phyloP scores from a whole-genome alignment of 2,888 invertebrate species.

The Thelaira solivaga region DNA sequence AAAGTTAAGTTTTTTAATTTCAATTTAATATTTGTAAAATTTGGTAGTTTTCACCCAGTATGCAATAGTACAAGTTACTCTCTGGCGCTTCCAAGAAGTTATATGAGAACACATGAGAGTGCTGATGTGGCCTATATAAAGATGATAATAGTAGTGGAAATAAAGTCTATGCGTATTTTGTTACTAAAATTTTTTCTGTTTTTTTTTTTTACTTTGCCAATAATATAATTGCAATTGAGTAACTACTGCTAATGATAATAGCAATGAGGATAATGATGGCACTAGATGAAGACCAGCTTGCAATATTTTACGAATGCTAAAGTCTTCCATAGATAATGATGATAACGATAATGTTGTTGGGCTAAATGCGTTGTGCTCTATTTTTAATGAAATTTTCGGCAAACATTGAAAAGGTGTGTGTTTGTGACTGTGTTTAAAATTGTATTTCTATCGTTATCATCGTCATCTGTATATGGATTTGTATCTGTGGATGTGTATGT shows the following conservation, averaged over 20 bases:
- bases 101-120: conserved; percentile 10
- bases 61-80: background rate
- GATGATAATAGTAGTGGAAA: conserved; percentile 5
- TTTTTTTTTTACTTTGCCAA: background rate
- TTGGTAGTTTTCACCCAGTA: background rate
- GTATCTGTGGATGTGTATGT: too few relatives aligned
- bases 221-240: conserved; percentile 10
- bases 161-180: background rate
- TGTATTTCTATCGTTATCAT: conserved; percentile 15
- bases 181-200: background rate
- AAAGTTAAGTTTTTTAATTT: too few relatives aligned
- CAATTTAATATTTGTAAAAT: too few relatives aligned
- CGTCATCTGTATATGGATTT: conserved; percentile 23
- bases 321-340: conserved; percentile 9
- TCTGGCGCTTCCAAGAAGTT: conserved; percentile 4
- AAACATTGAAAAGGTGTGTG: conserved; percentile 62
- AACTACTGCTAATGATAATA: conserved; percentile 4
- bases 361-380: conserved; percentile 44
- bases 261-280: background rate
- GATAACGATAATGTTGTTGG: conserved; percentile 19
- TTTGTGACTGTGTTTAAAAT: background rate
- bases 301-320: background rate
- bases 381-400: conserved; percentile 59
- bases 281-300: conserved; percentile 3
- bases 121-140: conserved; percentile 32